Conservation (phyloP, 2,888 invertebrate genomes). For the Serrognathus titanus region DNA sequence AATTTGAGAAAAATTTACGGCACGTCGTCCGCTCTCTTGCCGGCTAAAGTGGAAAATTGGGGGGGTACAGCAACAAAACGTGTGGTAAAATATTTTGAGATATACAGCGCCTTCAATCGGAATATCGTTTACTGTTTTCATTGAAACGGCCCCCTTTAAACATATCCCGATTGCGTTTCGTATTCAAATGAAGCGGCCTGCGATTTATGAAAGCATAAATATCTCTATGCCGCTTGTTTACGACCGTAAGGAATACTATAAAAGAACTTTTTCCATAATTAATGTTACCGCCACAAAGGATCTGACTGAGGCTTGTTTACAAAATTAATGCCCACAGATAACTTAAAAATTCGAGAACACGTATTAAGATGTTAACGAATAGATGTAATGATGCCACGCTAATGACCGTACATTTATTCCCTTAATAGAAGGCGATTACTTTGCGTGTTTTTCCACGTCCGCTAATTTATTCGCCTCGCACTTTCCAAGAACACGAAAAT, state of each 20-base stretch:
- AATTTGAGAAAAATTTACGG: not conserved
- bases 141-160: slow-evolving; percentile 20
- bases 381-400: slow-evolving; percentile 26
- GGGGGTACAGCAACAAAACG: no score
- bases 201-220: slow-evolving; percentile 20
- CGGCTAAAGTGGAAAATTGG: no score
- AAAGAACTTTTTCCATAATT: not conserved
- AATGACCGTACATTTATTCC: slow-evolving; percentile 29
- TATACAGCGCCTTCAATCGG: slow-evolving; percentile 14
- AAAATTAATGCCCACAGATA: slow-evolving; percentile 25
- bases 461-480: no score
- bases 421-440: slow-evolving; percentile 30
- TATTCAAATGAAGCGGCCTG: slow-evolving; percentile 19
- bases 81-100: no score
- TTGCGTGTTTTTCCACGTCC: not conserved
- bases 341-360: slow-evolving; percentile 28
- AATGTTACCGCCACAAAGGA: slow-evolving; percentile 20
- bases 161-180: slow-evolving; percentile 18
- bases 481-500: no score
- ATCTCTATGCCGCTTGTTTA: slow-evolving; percentile 3
- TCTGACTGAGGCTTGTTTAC: slow-evolving; percentile 18
- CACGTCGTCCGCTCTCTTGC: not conserved
- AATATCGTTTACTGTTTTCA: slow-evolving; percentile 22
- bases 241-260: not conserved
- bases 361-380: slow-evolving; percentile 31